Evolutionary conservation across 2,888 invertebrate species (phyloP), one percentile per base, ranked within the genome.

Genomic region (Atrina japonica): DNA sequence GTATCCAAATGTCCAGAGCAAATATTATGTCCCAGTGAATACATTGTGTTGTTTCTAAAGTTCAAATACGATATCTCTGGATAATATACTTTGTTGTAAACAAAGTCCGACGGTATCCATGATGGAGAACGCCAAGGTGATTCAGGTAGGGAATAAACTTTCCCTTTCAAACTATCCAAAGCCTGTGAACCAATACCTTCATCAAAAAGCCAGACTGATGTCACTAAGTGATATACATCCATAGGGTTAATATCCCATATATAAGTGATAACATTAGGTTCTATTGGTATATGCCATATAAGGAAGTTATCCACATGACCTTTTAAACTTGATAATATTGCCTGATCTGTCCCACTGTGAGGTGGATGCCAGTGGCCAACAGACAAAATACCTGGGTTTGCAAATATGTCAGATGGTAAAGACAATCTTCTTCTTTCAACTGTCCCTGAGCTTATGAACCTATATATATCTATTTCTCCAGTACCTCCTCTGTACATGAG

Each of bases 331-430:
- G 30, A 40, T 1, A 77, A 75, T 30, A 66, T 35, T 16, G 21
- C 29, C 41, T 80, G 75, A 21, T 63, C 52, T 14, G 45, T 56
- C 0, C 78, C 75, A 66, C 80, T 75, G 1, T 69, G 68, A 23
- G 82, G 80, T 18, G 79, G 77, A 49, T 80, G 74, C 83, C 83
- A 84, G 27, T 82, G 81, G 3, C 85, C 85, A 30, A 85, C 53
- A 2, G 85, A 77, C 23, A 85, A 56, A 1, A 66, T 66, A 50
- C 81, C 79, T 9, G 70, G 56, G 16, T 60, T 41, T 43, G 55
- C 72, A 43, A 85, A 84, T 16, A 83, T 25, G 23, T 52, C 59
- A 7, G 69, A 23, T 18, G 64, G 58, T 21, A 84, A 21, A 16
- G 29, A 23, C 30, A 50, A 59, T 5, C 60, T 66, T 18, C 73